Evolutionary conservation across 2,113 vertebrate genomes (phyloP).

Genomic region (Catharus bicknelli): DNA sequence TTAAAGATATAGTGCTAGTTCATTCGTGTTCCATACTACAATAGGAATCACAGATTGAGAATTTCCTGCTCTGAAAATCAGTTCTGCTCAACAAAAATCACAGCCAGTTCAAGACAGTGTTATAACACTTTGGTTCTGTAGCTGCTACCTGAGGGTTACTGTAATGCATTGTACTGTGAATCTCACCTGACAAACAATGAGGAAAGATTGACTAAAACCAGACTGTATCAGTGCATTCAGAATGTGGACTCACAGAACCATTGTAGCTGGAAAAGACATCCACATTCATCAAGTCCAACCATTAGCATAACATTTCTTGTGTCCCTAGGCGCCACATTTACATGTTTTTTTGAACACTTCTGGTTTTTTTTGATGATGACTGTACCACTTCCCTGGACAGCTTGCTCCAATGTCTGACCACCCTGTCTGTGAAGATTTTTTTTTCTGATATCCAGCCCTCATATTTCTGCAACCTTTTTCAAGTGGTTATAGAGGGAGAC

Average conservation of each 20-base stretch:
- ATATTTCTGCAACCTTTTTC: not conserved
- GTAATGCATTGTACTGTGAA: not conserved
- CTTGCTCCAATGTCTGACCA: not conserved
- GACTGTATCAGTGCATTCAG: not conserved
- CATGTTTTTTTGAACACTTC: not conserved
- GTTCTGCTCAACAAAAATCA: not conserved
- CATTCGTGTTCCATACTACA: not conserved
- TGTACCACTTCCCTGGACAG: not conserved
- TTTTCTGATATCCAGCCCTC: not conserved
- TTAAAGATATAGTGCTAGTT: not conserved
- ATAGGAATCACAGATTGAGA: fast-evolving
- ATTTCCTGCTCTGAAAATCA: not conserved
- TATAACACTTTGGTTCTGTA: not conserved
- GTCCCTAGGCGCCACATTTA: not conserved
- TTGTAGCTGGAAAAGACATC: not conserved
- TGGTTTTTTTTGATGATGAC: too few species aligned
- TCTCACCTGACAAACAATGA: not conserved
- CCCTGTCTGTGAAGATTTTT: not conserved
- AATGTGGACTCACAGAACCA: not conserved
- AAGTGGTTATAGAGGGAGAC: not conserved
- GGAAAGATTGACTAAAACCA: not conserved
- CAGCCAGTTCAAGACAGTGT: not conserved
- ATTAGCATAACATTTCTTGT: not conserved
- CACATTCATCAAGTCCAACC: not conserved
- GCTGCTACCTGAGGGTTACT: not conserved